Percentiles rank a stretch among this genome's conserved stretches.
Conservation (phyloP, 2,888 invertebrate species). For the Bombyx huttoni region DNA sequence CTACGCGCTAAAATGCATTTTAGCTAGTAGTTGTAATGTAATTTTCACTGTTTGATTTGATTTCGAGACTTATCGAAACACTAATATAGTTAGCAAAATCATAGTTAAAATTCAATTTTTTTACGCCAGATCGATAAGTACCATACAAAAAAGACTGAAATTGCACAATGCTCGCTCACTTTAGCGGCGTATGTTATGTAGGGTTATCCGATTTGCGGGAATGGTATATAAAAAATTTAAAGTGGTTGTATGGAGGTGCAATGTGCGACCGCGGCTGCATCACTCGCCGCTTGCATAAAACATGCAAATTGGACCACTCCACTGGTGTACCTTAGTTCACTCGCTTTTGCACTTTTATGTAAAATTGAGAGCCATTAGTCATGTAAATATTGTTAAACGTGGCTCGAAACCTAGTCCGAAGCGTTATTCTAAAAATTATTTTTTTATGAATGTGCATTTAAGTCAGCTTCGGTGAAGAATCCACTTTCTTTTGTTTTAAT, state of each 20-base stretch:
- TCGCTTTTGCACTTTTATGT: constrained; percentile 66
- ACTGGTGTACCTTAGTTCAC: constrained; percentile 48
- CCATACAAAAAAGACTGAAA: no score
- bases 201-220: constrained; percentile 59
- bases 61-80: no score
- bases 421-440: constrained; percentile 16
- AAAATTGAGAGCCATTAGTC: constrained; percentile 58
- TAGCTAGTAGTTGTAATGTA: neutral
- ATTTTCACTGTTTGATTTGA: no score
- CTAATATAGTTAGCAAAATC: no score
- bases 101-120: no score
- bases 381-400: constrained; percentile 65
- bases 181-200: constrained; percentile 9
- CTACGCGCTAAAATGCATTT: neutral
- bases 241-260: constrained; percentile 46
- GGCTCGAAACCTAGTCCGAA: constrained; percentile 14
- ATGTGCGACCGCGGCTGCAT: constrained; percentile 47
- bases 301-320: constrained; percentile 70
- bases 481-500: neutral
- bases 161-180: neutral
- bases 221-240: constrained; percentile 64
- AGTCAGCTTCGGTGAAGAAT: neutral
- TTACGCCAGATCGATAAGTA: no score
- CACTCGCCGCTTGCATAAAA: constrained; percentile 60
- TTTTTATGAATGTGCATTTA: constrained; percentile 21